Evolutionary conservation across 2,888 invertebrate genomes (phyloP).

Genomic region (Brachypalpus laphriformis): DNA sequence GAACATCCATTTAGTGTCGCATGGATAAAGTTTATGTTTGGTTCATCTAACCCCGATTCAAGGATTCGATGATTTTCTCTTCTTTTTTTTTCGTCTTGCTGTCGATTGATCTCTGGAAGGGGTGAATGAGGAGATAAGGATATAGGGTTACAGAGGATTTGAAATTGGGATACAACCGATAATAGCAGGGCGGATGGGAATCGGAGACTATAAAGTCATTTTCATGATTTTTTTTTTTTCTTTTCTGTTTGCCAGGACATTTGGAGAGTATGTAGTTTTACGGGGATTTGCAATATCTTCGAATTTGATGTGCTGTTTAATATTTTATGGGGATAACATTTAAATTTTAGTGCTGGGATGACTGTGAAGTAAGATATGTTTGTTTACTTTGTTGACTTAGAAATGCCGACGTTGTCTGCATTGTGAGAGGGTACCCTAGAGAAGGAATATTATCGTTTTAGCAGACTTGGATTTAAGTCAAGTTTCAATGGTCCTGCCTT

Average conservation of each 20-base stretch:
- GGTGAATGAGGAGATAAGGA: slow-evolving; percentile 9
- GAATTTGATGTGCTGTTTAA: slow-evolving; percentile 36
- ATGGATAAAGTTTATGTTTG: slow-evolving; percentile 71
- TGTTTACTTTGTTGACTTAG: neutral
- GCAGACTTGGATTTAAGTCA: no score
- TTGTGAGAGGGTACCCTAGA: neutral
- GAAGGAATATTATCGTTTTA: no score
- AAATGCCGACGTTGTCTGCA: neutral
- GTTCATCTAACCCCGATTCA: slow-evolving; percentile 68
- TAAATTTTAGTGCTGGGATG: neutral
- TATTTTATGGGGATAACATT: slow-evolving; percentile 38
- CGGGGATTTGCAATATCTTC: slow-evolving; percentile 31
- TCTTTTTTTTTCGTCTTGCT: neutral
- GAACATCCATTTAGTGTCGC: slow-evolving; percentile 70
- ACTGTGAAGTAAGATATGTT: neutral
- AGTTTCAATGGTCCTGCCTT: no score
- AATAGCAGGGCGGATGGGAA: slow-evolving; percentile 4
- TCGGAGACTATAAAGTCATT: slow-evolving; percentile 58
- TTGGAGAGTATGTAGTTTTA: neutral
- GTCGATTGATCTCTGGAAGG: slow-evolving; percentile 40
- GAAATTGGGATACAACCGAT: slow-evolving; percentile 15
- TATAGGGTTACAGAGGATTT: slow-evolving; percentile 8
- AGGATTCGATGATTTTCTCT: slow-evolving; percentile 13
- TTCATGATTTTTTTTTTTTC: slow-evolving; percentile 34
- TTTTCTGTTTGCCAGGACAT: neutral